Base-by-base conservation (phyloP, 2,113 vertebrate genomes). In the Falco punctatus region DNA sequence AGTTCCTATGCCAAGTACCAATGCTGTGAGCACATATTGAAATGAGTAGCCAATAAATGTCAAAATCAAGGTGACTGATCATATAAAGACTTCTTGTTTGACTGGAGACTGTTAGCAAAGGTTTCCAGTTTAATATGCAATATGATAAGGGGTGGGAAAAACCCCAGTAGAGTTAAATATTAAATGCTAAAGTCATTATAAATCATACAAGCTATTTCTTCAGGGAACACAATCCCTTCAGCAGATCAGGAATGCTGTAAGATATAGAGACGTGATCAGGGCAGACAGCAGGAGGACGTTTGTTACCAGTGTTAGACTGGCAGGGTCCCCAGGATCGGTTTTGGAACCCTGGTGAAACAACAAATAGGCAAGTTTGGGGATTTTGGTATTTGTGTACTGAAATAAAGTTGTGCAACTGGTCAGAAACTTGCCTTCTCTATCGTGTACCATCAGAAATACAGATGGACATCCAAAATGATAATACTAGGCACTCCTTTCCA, bases 11-110 rank as follows among this genome's bases (percentile, higher is more conserved):
- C 86, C 4, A 62, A 89, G 88, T 92, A 90, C 67, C 38, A 77
- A 67, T 74, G 28, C 62, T 92, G 26, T 87, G 86, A 96, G 78
- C 69, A 91, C 73, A 72, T 91, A 64, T 33, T 95, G 70, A 91
- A 92, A 74, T 1, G 7, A 86, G 22, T 33, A 77, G 77, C 81
- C 88, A 97, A 54, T 65, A 84, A 69, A 72, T 65, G 54, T 91
- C 0, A 2, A 87, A 94, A 91, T 89, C 52, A 95, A 94, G 73
- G 86, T 89, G 83, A 82, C 72, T 75, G 83, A 79, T 69, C 57
- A 46, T 52, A 91, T 59, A 58, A 91, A 86, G n/a, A 46, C 83
- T 67, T 86, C 79, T 92, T 92, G 48, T 93, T 91, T 64, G 86
- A 83, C 64, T 81, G 61, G n/a, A 77, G 71, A 32, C 22, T 59